Base-by-base conservation (phyloP, 1,140 invertebrate genomes). In the Schmidtea mediterranea region DNA sequence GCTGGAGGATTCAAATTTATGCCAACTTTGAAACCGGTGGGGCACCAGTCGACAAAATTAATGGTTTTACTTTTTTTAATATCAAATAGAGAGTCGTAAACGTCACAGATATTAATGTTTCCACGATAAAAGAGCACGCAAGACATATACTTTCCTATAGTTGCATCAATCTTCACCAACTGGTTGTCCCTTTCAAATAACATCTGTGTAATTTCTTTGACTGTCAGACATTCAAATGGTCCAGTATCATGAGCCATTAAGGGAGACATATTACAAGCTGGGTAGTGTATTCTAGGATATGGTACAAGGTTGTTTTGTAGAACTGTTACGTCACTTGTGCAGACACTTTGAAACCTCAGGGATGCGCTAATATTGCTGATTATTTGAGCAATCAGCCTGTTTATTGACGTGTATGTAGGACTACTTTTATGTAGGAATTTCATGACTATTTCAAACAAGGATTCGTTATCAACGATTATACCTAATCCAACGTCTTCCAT, bases 11-110 rank as follows among this genome's bases (percentile, higher is more conserved):
- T 59, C 41, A 56, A 61, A 51, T 62, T 62, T 1, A 51, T 49
- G 2, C 51, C 51, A n/a, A 68, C 66, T 56, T 70, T 80, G 65
- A 80, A 80, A 5, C 77, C 77, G 52, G 77, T 79, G 2, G 76
- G 77, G 61, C 76, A 79, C 76, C 77, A 79, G 61, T 80, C 77
- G 0, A 80, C 77, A 58, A 80, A 80, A 58, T 79, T 66, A 52
- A 79, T 79, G 13, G 12, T 19, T 56, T 40, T 45, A 19, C 48
- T 53, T 0, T 74, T 80, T 59, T 80, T 80, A 60, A 80, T 78
- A 16, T 73, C 71, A 2, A 76, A 76, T 54, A 80, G 78, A 18
- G 79, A 76, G 13, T 77, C 76, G 58, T 80, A 80, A 0, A 81
- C 78, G 59, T 79, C 78, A 58, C 80, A 81, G 0, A 78, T 68